A percentile compares a stretch with the other conserved stretches of the same genome.
Evolutionary conservation across 2,113 vertebrate species (phyloP).

Genomic region (Microcebus jonahi): DNA sequence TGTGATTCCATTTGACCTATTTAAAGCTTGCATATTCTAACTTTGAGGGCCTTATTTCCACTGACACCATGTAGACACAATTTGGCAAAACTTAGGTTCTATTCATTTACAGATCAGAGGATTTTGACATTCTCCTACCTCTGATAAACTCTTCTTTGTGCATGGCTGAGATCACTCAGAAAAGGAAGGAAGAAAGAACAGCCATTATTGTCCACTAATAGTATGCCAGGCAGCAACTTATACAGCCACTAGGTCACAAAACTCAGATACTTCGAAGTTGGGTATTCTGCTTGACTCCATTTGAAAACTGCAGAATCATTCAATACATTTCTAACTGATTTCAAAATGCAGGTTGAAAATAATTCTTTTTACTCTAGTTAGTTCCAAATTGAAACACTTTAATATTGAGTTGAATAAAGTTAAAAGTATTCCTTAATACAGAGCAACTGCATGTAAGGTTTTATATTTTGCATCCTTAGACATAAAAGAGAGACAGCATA

Average conservation of each 20-base stretch:
- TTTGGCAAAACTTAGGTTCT: not conserved
- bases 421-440: not conserved
- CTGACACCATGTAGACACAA: not conserved
- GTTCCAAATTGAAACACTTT: not conserved
- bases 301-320: not conserved
- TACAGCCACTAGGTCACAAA: not conserved
- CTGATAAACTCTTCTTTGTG: not conserved
- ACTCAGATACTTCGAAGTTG: not conserved
- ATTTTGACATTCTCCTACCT: not conserved
- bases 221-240: not conserved
- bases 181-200: not conserved
- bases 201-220: not conserved
- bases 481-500: not conserved
- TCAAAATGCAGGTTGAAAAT: not conserved
- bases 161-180: not conserved
- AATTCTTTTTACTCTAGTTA: not conserved
- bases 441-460: not conserved
- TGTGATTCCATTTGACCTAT: not conserved
- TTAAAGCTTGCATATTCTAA: not conserved
- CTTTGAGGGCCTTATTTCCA: not conserved
- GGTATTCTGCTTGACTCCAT: not conserved
- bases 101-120: not conserved
- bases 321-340: not conserved
- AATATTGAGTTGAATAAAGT: not conserved
- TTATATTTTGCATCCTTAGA: not conserved